A percentile compares a stretch with the other conserved stretches of the same genome.
Evolutionary conservation across 1,140 invertebrate genomes (phyloP).

Genomic region (Trichomalopsis sarcophagae): DNA sequence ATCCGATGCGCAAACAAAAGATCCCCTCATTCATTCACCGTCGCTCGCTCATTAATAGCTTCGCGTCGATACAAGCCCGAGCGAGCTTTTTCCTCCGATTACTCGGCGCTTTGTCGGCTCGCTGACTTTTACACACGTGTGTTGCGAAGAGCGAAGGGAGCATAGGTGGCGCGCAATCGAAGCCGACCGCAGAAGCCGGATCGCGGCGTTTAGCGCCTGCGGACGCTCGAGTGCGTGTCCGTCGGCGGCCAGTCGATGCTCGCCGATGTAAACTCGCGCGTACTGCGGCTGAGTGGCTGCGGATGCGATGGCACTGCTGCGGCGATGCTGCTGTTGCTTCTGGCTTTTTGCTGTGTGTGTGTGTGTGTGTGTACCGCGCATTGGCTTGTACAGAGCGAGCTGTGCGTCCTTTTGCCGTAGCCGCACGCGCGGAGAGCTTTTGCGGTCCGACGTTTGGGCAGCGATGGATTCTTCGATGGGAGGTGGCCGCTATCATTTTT

Average conservation of each 20-base stretch:
- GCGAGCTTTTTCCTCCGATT: not conserved
- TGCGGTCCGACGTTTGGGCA: too few species aligned
- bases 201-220: conserved; percentile 27
- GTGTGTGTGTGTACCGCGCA: too few species aligned
- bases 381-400: not conserved
- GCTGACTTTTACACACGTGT: not conserved
- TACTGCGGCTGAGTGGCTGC: not conserved
- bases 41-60: not conserved
- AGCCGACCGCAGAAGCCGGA: conserved; percentile 35
- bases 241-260: not conserved
- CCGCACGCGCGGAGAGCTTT: too few species aligned
- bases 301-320: not conserved
- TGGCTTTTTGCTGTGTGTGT: not conserved
- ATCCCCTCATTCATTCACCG: not conserved
- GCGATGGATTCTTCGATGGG: too few species aligned
- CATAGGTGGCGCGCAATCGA: not conserved
- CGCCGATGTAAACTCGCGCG: not conserved
- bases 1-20: too few species aligned
- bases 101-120: not conserved
- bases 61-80: not conserved
- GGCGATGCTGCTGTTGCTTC: not conserved
- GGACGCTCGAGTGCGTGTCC: conserved; percentile 1
- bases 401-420: not conserved
- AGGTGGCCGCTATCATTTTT: too few species aligned
- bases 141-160: not conserved